phyloP scores from a whole-genome alignment of 2,888 invertebrate genomes.

The Tromatobia lineatoria region DNA sequence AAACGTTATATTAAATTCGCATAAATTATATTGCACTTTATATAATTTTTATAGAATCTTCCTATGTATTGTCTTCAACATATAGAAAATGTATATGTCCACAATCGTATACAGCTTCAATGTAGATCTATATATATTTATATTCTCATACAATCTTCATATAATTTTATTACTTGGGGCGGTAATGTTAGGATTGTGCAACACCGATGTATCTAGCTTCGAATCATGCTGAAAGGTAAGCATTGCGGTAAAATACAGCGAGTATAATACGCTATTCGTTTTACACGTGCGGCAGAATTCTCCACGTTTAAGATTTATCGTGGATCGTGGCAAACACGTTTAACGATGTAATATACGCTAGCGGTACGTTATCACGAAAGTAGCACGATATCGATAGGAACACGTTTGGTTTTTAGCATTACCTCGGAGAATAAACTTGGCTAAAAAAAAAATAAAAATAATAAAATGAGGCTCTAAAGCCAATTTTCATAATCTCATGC shows the following conservation, averaged over 20 bases:
- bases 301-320: constrained; percentile 68
- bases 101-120: too few species aligned
- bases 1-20: too few species aligned
- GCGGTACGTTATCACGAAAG: neutral
- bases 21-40: too few species aligned
- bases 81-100: too few species aligned
- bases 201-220: neutral
- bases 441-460: neutral
- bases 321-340: constrained; percentile 66
- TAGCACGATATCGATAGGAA: constrained; percentile 9
- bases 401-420: neutral
- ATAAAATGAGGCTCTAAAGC: neutral
- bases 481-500: neutral
- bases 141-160: too few species aligned
- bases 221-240: neutral
- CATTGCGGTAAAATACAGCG: neutral
- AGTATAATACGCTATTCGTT: neutral
- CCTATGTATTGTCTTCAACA: too few species aligned
- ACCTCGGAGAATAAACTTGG: neutral
- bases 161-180: too few species aligned
- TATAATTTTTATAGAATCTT: too few species aligned
- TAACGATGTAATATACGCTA: constrained; percentile 21
- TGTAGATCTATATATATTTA: too few species aligned
- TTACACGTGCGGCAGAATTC: neutral
- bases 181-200: neutral